Evolutionary conservation across 1,140 invertebrate species (phyloP).

Genomic region (Venturia canescens): DNA sequence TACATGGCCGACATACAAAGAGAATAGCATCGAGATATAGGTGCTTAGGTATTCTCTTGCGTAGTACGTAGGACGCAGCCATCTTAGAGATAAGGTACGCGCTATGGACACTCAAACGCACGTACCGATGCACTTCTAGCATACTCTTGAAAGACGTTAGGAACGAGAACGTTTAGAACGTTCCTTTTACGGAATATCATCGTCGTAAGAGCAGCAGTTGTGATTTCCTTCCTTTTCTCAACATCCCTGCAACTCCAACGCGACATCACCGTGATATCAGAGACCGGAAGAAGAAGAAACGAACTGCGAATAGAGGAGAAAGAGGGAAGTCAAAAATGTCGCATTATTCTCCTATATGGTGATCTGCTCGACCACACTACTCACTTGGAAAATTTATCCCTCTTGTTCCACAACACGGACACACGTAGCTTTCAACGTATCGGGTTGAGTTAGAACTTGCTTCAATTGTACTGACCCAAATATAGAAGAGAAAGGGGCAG

Average conservation of each 20-base stretch:
- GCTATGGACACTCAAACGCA: slow-evolving; percentile 16
- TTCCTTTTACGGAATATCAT: slow-evolving; percentile 71
- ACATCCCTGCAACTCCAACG: background rate
- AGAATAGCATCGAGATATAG: slow-evolving; percentile 16
- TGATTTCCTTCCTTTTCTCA: slow-evolving; percentile 57
- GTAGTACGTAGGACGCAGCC: background rate
- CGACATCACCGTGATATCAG: background rate
- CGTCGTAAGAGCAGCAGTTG: slow-evolving; percentile 49
- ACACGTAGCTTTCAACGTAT: too few relatives aligned
- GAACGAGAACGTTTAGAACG: slow-evolving; percentile 31
- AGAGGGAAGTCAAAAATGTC: slow-evolving; percentile 63
- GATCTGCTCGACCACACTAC: slow-evolving; percentile 61
- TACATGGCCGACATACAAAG: background rate
- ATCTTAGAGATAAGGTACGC: slow-evolving; percentile 47
- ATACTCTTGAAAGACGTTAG: background rate
- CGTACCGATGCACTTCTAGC: background rate
- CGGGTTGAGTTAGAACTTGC: too few relatives aligned
- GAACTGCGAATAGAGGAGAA: slow-evolving; percentile 10
- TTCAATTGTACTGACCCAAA: too few relatives aligned
- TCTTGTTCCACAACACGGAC: background rate
- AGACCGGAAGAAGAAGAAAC: slow-evolving; percentile 23
- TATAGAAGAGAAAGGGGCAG: too few relatives aligned
- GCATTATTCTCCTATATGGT: slow-evolving; percentile 74
- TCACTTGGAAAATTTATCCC: slow-evolving; percentile 69
- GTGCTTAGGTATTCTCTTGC: background rate